A percentile compares a stretch with the other conserved stretches of the same genome.
Evolutionary conservation across 1,140 invertebrate species (phyloP).

Genomic region (Tetramorium alpestre): DNA sequence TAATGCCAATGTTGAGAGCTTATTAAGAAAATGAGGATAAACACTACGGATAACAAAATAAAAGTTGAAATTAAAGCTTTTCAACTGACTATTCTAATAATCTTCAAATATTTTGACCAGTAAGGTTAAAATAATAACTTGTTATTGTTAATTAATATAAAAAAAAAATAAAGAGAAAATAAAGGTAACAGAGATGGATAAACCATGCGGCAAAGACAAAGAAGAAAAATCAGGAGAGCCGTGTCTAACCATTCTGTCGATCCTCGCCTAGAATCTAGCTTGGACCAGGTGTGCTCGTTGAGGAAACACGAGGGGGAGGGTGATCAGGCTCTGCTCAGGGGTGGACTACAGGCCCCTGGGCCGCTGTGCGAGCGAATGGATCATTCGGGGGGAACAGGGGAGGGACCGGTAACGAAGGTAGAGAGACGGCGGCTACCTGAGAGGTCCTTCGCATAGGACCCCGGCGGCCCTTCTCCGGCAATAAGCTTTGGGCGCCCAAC

Average conservation of each 20-base stretch:
- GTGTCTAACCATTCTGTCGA: conserved; percentile 42
- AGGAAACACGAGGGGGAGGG: conserved; percentile 58
- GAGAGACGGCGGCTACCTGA: conserved; percentile 68
- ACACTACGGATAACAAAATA: background rate
- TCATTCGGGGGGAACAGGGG: background rate
- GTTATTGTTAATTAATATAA: background rate
- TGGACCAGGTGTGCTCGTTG: conserved; percentile 70
- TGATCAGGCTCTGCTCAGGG: conserved; percentile 56
- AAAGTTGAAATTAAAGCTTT: background rate
- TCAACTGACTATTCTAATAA: background rate
- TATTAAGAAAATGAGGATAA: background rate
- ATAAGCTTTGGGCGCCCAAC: conserved; percentile 70
- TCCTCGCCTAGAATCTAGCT: conserved; percentile 62
- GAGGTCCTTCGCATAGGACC: conserved; percentile 56
- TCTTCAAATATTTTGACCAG: background rate
- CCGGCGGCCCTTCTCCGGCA: conserved; percentile 39
- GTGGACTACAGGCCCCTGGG: conserved; percentile 38
- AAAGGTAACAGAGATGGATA: background rate
- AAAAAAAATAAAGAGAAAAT: background rate
- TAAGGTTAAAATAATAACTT: background rate
- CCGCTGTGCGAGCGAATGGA: conserved; percentile 27
- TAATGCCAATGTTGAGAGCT: background rate
- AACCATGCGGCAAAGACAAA: conserved; percentile 10
- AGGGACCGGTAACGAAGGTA: conserved; percentile 64
- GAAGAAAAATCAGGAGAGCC: background rate